These are phyloP conservation scores for Leptopilina clavipes DNA, from an alignment of 1,140 invertebrate species.

Conservation along the genomic window DNA sequence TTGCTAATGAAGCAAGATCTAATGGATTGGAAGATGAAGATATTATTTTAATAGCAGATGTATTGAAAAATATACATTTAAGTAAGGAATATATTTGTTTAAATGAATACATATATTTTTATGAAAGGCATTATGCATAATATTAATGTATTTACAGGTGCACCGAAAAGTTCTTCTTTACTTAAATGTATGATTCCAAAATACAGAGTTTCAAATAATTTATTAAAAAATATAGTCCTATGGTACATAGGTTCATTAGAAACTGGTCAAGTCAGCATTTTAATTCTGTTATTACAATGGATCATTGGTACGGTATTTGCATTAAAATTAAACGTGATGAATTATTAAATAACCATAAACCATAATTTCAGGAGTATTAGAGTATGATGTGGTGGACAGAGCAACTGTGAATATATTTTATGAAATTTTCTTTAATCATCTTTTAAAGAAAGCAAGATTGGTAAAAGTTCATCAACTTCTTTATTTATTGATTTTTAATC, in stretches of 20 bases:
- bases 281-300: conserved; percentile 61
- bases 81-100: conserved; percentile 42
- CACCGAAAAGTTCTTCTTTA: conserved; percentile 49
- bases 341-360: neutral
- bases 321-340: conserved; percentile 29
- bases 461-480: conserved; percentile 49
- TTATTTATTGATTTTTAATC: conserved; percentile 31
- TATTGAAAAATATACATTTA: conserved; percentile 53
- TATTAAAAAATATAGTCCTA: conserved; percentile 56
- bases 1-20: conserved; percentile 52
- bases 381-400: conserved; percentile 64
- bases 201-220: conserved; percentile 48
- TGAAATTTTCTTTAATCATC: conserved; percentile 59
- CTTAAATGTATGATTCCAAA: conserved; percentile 67
- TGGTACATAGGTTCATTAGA: conserved; percentile 56
- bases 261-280: conserved; percentile 53
- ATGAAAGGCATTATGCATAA: neutral
- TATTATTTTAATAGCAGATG: conserved; percentile 48
- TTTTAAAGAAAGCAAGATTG: conserved; percentile 61
- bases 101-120: neutral
- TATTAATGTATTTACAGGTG: conserved; percentile 51
- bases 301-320: conserved; percentile 57
- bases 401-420: conserved; percentile 65
- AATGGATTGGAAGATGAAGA: conserved; percentile 55
- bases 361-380: conserved; percentile 60